Evolutionary conservation across 2,113 vertebrate species (phyloP).

Genomic region (Cynoglossus semilaevis): DNA sequence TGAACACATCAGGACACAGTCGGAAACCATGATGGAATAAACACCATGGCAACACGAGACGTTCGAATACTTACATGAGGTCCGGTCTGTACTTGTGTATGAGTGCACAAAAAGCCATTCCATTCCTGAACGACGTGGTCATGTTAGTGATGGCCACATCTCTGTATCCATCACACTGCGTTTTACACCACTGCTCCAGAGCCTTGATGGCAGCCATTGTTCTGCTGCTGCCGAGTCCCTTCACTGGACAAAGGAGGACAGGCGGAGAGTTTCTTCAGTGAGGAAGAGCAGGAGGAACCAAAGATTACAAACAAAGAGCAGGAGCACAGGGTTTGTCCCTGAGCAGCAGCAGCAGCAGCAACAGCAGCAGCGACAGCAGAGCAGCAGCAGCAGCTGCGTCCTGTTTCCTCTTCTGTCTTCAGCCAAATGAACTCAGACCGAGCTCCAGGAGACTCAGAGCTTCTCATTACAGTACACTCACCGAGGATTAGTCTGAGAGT

Average conservation of each 20-base stretch:
- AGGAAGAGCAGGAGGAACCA: conserved; percentile 28
- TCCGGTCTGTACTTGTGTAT: conserved; percentile 93
- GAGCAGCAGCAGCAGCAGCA: conserved; percentile 32
- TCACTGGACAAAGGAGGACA: background rate
- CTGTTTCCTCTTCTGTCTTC: conserved; percentile 46
- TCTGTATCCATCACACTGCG: conserved; percentile 87
- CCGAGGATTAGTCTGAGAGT: background rate
- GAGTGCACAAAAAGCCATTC: conserved; percentile 94
- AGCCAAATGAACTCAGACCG: background rate
- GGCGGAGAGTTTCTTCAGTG: background rate
- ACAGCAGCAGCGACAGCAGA: conserved; percentile 53
- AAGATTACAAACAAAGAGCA: conserved; percentile 1
- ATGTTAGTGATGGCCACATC: conserved; percentile 91
- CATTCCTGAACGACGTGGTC: conserved; percentile 94
- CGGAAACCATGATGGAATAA: background rate
- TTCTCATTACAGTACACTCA: conserved; percentile 36
- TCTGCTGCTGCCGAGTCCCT: background rate
- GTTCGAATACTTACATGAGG: conserved; percentile 85
- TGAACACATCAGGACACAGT: background rate
- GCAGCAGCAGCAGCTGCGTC: conserved; percentile 59
- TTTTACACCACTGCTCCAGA: conserved; percentile 90
- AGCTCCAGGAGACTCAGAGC: background rate
- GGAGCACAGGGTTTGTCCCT: conserved; percentile 10
- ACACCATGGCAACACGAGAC: too few species aligned
- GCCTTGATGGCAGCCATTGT: conserved; percentile 89